Evolutionary conservation across 2,888 invertebrate species (phyloP).

Genomic region (Pediacus dermestoides): DNA sequence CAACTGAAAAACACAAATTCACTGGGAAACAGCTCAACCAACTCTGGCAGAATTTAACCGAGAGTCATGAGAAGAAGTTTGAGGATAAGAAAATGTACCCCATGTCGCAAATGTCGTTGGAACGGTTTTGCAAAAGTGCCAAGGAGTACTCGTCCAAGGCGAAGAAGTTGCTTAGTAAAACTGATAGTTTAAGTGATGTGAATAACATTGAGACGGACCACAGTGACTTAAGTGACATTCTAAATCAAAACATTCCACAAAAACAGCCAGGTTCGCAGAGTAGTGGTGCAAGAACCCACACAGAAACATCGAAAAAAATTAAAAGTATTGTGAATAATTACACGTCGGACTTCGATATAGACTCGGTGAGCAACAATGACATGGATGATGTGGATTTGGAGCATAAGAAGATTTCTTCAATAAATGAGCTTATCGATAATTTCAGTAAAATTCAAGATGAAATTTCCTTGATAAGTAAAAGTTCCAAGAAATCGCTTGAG

Average conservation of each 20-base stretch:
- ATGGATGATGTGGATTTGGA: conserved; percentile 19
- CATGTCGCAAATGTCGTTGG: conserved; percentile 47
- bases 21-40: conserved; percentile 49
- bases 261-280: conserved; percentile 6
- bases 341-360: conserved; percentile 33
- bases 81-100: conserved; percentile 44
- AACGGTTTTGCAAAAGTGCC: conserved; percentile 49
- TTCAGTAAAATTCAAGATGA: conserved; percentile 37
- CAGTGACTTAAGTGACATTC: conserved; percentile 15
- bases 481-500: conserved; percentile 14
- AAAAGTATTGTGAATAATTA: conserved; percentile 23
- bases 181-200: conserved; percentile 4
- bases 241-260: conserved; percentile 8
- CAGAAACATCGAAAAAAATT: conserved; percentile 15
- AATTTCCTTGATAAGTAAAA: conserved; percentile 30
- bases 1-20: conserved; percentile 28
- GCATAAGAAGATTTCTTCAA: conserved; percentile 32
- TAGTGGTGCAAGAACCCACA: conserved; percentile 10
- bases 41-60: conserved; percentile 50
- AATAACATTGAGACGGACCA: conserved; percentile 14
- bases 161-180: conserved; percentile 13
- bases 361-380: conserved; percentile 19
- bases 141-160: conserved; percentile 31
- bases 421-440: conserved; percentile 35
- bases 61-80: conserved; percentile 46